Evolutionary conservation across 2,888 invertebrate genomes (phyloP).

Genomic region (Leptinotarsa haldemani): DNA sequence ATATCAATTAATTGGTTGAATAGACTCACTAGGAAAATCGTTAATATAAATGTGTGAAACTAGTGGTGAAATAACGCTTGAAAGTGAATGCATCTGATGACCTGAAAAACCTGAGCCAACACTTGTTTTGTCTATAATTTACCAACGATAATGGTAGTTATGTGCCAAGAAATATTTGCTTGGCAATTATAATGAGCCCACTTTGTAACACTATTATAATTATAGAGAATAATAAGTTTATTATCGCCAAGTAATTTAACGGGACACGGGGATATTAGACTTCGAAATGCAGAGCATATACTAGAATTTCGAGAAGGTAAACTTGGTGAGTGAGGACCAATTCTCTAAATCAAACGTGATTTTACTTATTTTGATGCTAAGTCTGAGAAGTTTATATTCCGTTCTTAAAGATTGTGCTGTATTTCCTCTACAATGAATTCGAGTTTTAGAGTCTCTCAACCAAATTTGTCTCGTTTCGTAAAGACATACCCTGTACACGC

Average conservation of each 20-base stretch:
- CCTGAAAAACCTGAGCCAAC: background rate
- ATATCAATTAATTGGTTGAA: no score
- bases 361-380: no score
- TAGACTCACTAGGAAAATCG: no score
- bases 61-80: no score
- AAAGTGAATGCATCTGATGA: background rate
- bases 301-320: no score
- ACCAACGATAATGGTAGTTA: background rate
- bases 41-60: no score
- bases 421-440: no score
- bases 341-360: no score
- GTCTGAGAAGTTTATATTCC: no score
- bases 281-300: background rate
- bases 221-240: slow-evolving; percentile 4
- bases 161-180: slow-evolving; percentile 7
- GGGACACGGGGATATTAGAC: background rate
- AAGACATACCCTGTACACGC: background rate
- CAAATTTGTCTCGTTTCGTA: background rate
- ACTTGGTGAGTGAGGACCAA: no score
- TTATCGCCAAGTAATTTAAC: background rate
- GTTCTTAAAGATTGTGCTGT: no score
- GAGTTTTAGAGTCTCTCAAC: no score
- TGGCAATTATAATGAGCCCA: background rate
- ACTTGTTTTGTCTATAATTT: background rate
- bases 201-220: background rate